A percentile compares a stretch with the other conserved stretches of the same genome.
These are phyloP conservation scores for Oxycera nigricornis DNA, from an alignment of 2,888 invertebrate species.

Conservation along the genomic window DNA sequence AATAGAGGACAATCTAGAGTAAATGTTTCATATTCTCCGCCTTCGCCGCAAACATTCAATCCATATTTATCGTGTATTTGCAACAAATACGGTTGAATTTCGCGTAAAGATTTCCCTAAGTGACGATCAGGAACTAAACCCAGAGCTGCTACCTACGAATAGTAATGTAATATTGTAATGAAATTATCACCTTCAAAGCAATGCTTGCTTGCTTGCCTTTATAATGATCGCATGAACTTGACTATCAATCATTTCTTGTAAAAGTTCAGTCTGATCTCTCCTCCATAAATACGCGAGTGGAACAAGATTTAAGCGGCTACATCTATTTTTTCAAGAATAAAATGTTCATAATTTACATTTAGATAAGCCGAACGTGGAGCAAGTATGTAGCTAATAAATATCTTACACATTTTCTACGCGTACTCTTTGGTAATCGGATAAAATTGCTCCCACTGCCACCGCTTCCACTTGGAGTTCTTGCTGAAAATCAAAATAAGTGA, in stretches of 20 bases:
- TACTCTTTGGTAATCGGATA: slow-evolving; percentile 97
- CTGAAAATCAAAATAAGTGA: slow-evolving; percentile 49
- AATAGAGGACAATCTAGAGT: slow-evolving; percentile 97
- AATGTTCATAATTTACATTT: neutral
- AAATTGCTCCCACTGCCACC: slow-evolving; percentile 96
- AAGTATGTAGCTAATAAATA: neutral
- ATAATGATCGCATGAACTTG: slow-evolving; percentile 93
- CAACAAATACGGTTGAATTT: slow-evolving; percentile 86
- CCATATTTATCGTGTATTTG: slow-evolving; percentile 94
- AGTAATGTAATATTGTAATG: slow-evolving; percentile 25
- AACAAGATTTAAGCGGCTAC: slow-evolving; percentile 85
- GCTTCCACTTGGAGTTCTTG: slow-evolving; percentile 81
- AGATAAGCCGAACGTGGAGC: neutral
- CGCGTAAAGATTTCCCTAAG: slow-evolving; percentile 83
- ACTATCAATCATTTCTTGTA: slow-evolving; percentile 96
- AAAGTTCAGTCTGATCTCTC: slow-evolving; percentile 89
- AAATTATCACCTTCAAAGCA: neutral
- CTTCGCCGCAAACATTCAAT: slow-evolving; percentile 96
- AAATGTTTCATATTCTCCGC: slow-evolving; percentile 98
- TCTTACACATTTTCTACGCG: slow-evolving; percentile 97
- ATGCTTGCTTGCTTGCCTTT: slow-evolving; percentile 69
- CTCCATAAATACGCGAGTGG: slow-evolving; percentile 96
- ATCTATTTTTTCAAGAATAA: slow-evolving; percentile 67
- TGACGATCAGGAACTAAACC: slow-evolving; percentile 87
- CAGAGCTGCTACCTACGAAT: slow-evolving; percentile 75